Evolutionary conservation across 1,140 invertebrate genomes (phyloP).

Genomic region (Chymomyza costata): DNA sequence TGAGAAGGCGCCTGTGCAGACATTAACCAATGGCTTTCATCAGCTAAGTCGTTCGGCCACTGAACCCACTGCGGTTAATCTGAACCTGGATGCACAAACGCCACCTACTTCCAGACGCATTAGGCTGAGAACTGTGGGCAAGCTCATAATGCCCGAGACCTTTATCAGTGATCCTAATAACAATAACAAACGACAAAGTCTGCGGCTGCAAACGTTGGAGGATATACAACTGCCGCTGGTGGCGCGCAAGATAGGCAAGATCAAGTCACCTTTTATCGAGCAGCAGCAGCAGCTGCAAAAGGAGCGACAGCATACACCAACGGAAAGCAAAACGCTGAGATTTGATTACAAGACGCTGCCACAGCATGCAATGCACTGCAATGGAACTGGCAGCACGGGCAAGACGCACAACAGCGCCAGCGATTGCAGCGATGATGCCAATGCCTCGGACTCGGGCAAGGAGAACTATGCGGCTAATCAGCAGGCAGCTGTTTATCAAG

Average conservation of each 20-base stretch:
- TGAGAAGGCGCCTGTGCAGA: slow-evolving; percentile 3
- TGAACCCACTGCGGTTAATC: slow-evolving; percentile 14
- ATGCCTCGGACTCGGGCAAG: slow-evolving; percentile 60
- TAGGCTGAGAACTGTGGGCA: slow-evolving; percentile 56
- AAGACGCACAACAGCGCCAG: slow-evolving; percentile 18
- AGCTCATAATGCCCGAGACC: slow-evolving; percentile 51
- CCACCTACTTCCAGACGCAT: slow-evolving; percentile 23
- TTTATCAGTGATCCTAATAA: slow-evolving; percentile 54
- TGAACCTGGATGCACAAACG: background rate
- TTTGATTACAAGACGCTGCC: background rate
- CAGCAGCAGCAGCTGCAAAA: slow-evolving; percentile 42
- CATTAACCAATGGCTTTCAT: slow-evolving; percentile 37
- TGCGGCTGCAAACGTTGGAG: slow-evolving; percentile 43
- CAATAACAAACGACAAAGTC: slow-evolving; percentile 19
- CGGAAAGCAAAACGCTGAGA: slow-evolving; percentile 7
- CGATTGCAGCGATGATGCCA: slow-evolving; percentile 43
- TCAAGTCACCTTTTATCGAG: slow-evolving; percentile 68
- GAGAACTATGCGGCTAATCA: slow-evolving; percentile 60
- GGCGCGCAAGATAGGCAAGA: slow-evolving; percentile 57
- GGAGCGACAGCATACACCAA: slow-evolving; percentile 16
- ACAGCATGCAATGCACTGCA: too few relatives aligned
- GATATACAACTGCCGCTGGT: slow-evolving; percentile 30
- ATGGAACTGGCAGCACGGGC: background rate
- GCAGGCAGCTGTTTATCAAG: slow-evolving; percentile 7
- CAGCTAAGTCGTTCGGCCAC: slow-evolving; percentile 42